Conservation (phyloP, 92 coral and sea anemone genomes). For the Metridium senile region DNA sequence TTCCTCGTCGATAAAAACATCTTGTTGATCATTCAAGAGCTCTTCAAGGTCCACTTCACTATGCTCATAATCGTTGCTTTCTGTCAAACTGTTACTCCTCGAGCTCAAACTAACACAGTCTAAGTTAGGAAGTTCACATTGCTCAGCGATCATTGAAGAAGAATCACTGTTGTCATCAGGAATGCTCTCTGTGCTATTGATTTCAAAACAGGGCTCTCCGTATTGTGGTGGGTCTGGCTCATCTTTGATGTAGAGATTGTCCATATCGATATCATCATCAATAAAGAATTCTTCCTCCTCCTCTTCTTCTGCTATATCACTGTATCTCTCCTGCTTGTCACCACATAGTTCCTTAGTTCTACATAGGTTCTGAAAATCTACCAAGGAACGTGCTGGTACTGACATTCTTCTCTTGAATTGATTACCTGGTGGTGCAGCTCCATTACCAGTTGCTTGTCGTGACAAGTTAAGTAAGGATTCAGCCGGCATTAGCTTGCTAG, state of each 20-base stretch:
- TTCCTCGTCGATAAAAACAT: background rate
- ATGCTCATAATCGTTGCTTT: background rate
- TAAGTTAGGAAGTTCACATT: background rate
- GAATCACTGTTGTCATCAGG: background rate
- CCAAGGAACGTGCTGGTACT: background rate
- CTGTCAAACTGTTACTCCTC: background rate
- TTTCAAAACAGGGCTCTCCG: background rate
- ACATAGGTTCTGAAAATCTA: background rate
- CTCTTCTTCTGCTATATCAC: constrained; percentile 2
- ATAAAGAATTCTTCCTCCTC: constrained; percentile 5
- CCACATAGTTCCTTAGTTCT: background rate
- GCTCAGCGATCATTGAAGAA: background rate
- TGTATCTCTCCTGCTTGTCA: too few relatives aligned
- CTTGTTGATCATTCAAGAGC: background rate
- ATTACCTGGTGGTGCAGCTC: background rate
- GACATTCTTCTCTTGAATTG: background rate
- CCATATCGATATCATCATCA: constrained; percentile 4
- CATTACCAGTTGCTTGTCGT: background rate
- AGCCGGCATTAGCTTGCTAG: background rate
- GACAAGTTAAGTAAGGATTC: background rate
- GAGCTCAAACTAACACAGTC: background rate
- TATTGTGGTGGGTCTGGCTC: background rate
- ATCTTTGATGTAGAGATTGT: background rate
- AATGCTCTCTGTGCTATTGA: background rate
- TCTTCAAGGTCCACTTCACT: background rate